Conservation (phyloP, 2,888 invertebrate genomes). For the Dioctria linearis region DNA sequence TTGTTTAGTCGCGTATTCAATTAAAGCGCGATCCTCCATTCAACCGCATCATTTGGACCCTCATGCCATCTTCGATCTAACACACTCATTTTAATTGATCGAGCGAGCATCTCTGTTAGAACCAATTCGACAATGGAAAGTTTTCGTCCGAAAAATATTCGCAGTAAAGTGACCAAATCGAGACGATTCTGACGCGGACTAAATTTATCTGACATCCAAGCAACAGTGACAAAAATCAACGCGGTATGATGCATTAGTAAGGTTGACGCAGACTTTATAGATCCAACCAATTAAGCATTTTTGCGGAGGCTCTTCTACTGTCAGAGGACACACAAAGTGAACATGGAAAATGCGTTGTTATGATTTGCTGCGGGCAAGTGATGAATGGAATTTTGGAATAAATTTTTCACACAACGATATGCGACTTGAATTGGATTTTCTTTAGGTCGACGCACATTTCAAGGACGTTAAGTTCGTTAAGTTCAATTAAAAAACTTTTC, state of each 20-base stretch:
- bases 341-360: conserved; percentile 11
- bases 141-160: conserved; percentile 3
- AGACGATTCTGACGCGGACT: background rate
- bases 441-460: too few relatives aligned
- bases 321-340: background rate
- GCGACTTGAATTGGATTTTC: too few relatives aligned
- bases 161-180: conserved; percentile 37
- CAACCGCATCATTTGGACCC: conserved; percentile 1
- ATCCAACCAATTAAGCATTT: conserved; percentile 17
- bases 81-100: conserved; percentile 30
- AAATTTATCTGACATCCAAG: conserved; percentile 21
- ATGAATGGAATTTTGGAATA: too few relatives aligned
- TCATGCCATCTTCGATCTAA: background rate
- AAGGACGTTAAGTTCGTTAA: too few relatives aligned
- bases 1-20: background rate
- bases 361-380: too few relatives aligned
- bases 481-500: too few relatives aligned
- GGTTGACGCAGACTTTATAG: background rate
- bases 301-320: too few relatives aligned
- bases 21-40: background rate
- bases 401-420: too few relatives aligned
- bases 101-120: background rate
- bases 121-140: conserved; percentile 37
- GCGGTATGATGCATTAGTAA: background rate
- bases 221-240: conserved; percentile 3